Evolutionary conservation across 2,888 invertebrate species (phyloP), one percentile per base, ranked within the genome.

Genomic region (Molorchus minor): DNA sequence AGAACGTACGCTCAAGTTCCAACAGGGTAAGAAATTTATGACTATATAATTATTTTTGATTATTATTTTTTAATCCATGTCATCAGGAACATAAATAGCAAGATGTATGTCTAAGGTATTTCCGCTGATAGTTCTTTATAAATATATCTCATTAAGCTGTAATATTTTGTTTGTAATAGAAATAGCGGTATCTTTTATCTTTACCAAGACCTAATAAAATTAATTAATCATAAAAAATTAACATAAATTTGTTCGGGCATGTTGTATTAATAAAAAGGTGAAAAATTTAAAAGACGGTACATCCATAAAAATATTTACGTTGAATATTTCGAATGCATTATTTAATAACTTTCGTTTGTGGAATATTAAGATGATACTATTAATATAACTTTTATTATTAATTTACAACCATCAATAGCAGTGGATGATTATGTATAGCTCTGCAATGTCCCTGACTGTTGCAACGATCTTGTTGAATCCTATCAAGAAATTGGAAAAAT

Each of bases 201-300:
- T 10, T 33, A 33, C 10, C 10, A 10, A 10, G n/a, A n/a, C 3
- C 12, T 33, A n/a, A 33, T 33, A 33, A 33, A 30, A 46, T 33
- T 46, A 30, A 46, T 46, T 46, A 46, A 46, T 46, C 17, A 46
- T 46, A 46, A 46, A 33, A 46, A 33, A 46, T 46, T 46, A 33
- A 13, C 46, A 46, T 46, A 46, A 46, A 46, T 46, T 45, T 45
- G 25, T 45, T 25, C 25, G 8, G 25, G 8, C 25, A 25, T 25
- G 25, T 25, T 25, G 8, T 8, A 25, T 3, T 25, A 25, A 25
- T 25, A 25, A n/a, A n/a, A 25, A 25, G 25, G 25, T 25, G 25
- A 25, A 25, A 25, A 25, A 25, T 25, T 25, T 25, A 25, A 25
- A 25, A 8, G 4, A 25, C 8, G 4, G 25, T 25, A 25, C 8